phyloP scores from a whole-genome alignment of 2,797 vertebrate species.

The Chaetodon trifasciatus region DNA sequence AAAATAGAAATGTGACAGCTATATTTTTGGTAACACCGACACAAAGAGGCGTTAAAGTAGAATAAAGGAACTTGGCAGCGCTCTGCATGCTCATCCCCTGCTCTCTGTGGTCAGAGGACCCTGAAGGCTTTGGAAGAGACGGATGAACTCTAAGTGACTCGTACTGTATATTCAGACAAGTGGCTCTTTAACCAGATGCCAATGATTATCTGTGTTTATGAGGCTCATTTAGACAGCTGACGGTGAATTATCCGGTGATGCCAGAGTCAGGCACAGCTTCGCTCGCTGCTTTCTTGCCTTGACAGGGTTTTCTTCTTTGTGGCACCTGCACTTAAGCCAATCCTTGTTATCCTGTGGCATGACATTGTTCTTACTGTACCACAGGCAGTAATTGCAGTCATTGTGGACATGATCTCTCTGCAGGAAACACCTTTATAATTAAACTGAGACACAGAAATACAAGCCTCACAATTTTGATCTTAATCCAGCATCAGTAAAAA shows the following conservation, averaged over 20 bases:
- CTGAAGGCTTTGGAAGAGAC: constrained; percentile 20
- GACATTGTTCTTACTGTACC: not conserved
- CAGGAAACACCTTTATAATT: not conserved
- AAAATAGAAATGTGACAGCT: constrained; percentile 36
- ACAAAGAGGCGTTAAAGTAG: constrained; percentile 19
- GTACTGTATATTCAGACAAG: constrained; percentile 32
- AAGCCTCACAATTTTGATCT: not conserved
- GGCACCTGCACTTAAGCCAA: not conserved
- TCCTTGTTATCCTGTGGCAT: not conserved
- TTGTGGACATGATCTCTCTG: not conserved
- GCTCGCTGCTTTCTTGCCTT: not conserved
- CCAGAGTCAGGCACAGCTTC: not conserved
- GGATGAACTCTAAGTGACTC: constrained; percentile 20
- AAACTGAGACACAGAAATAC: not conserved
- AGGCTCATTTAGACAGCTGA: constrained; percentile 24
- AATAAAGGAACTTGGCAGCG: constrained; percentile 16
- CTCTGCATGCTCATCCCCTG: constrained; percentile 26
- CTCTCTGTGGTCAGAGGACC: constrained; percentile 29
- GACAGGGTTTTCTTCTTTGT: not conserved
- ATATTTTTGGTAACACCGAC: constrained; percentile 36
- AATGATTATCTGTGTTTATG: constrained; percentile 29
- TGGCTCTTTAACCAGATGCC: constrained; percentile 43
- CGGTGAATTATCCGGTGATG: constrained; percentile 23
- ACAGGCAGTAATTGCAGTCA: not conserved
- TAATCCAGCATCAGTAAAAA: no score